Conservation (phyloP, 1,140 invertebrate species). For the Danaus plexippus region DNA sequence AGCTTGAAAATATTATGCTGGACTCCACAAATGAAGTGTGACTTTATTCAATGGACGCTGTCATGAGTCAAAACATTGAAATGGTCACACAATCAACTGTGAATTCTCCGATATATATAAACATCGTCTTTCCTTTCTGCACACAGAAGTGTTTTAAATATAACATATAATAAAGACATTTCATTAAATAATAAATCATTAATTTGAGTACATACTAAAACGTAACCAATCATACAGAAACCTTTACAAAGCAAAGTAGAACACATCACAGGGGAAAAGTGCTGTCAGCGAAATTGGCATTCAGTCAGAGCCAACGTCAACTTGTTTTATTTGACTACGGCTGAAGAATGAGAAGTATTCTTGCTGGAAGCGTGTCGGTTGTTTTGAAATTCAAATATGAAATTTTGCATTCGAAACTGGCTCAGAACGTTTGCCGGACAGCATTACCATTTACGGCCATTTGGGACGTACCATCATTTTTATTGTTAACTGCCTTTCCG, state of each 20-base stretch:
- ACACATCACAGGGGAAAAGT: slow-evolving; percentile 16
- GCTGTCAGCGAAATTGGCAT: slow-evolving; percentile 46
- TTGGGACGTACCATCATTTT: slow-evolving; percentile 21
- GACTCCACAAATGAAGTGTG: no score
- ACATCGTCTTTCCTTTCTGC: no score
- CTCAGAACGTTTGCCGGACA: slow-evolving; percentile 32
- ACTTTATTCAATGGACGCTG: no score
- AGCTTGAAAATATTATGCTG: no score
- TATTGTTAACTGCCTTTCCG: slow-evolving; percentile 19
- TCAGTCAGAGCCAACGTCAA: slow-evolving; percentile 37
- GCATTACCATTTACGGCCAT: slow-evolving; percentile 19
- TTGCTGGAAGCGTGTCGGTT: slow-evolving; percentile 28
- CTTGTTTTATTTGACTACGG: slow-evolving; percentile 47
- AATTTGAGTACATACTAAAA: no score
- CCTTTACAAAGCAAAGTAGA: neutral
- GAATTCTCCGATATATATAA: no score
- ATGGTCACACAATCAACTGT: no score
- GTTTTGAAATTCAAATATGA: slow-evolving; percentile 67
- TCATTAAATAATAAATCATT: no score
- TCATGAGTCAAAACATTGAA: no score
- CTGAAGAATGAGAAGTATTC: slow-evolving; percentile 48
- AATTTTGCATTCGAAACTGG: slow-evolving; percentile 62
- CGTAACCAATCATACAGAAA: no score
- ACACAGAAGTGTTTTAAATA: no score
- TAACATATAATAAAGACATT: no score